Conservation (phyloP, 2,888 invertebrate genomes). For the Stictocephala bisonia region DNA sequence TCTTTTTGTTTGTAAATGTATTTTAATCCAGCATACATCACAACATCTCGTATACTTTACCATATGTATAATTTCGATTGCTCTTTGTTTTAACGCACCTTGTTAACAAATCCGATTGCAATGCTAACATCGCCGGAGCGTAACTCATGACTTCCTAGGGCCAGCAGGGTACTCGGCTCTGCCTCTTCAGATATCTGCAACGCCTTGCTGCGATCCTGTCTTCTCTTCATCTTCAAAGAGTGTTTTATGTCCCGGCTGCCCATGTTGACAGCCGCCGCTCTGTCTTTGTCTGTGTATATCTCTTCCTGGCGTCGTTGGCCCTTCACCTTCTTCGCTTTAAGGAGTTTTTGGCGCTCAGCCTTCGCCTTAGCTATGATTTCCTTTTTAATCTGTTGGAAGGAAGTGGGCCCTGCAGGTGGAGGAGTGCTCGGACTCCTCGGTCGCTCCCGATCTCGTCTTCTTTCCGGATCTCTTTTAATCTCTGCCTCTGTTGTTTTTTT, state of each 20-base stretch:
- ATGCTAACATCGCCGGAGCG: conserved; percentile 77
- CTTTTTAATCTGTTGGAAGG: conserved; percentile 59
- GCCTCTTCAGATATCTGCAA: conserved; percentile 82
- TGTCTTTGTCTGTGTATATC: conserved; percentile 89
- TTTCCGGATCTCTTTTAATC: conserved; percentile 9
- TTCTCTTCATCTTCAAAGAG: conserved; percentile 81
- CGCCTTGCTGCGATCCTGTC: conserved; percentile 78
- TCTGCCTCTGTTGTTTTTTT: conserved; percentile 36
- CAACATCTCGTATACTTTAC: too few relatives aligned
- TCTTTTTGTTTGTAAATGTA: neutral
- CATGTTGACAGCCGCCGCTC: conserved; percentile 89
- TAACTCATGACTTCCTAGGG: conserved; percentile 81
- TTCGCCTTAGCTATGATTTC: conserved; percentile 60
- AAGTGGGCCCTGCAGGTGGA: conserved; percentile 54
- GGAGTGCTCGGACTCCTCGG: conserved; percentile 45
- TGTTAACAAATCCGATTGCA: conserved; percentile 81
- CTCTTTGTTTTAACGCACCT: too few relatives aligned
- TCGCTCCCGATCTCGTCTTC: conserved; percentile 32
- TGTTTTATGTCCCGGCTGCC: conserved; percentile 90
- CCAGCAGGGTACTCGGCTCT: conserved; percentile 80
- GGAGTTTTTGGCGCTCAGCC: conserved; percentile 47
- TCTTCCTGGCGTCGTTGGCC: conserved; percentile 69
- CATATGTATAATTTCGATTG: too few relatives aligned
- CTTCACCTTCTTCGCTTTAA: conserved; percentile 44
- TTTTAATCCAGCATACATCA: conserved; percentile 5